Evolutionary conservation across 2,113 vertebrate species (phyloP), one percentile per base, ranked within the genome.

Genomic region (Pelobates fuscus): DNA sequence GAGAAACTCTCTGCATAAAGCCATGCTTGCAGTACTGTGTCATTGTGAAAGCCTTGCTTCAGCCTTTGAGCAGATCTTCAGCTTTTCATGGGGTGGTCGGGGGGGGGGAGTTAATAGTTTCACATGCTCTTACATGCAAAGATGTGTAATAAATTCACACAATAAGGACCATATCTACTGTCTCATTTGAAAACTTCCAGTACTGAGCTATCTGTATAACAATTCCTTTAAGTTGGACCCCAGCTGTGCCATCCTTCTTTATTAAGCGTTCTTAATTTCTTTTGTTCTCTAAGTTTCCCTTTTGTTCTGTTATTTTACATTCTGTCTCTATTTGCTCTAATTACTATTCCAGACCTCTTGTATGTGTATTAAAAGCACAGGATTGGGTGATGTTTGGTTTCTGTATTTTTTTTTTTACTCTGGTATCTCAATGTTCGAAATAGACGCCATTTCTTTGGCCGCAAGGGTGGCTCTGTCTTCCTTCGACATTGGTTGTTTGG

Each of bases 401-500:
- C 30, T 10, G 4, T 32, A 5, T 10, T 32, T 32, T 57, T 57
- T n/a, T 24, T 20, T 60, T 60, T 29, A 5, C 21, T 21, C 17
- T 24, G 17, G 17, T 7, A n/a, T 25, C 8, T 46, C 27, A 8
- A 15, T 41, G 27, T 52, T 69, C n/a, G 18, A 11, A 57, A 21
- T 57, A 11, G 20, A 20, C 20, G 2, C 23, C 21, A 17, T 29
- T 71, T 61, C 54, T 46, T 61, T 29, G 49, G 57, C 41, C 14
- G 7, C 41, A 26, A 24, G 60, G 41, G 41, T 25, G 14, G 24
- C 30, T 11, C 32, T n/a, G 68, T 70, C 68, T 26, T 23, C n/a
- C 57, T 71, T 18, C n/a, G 60, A 46, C 18, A 46, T 23, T 17
- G 54, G 25, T 27, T 61, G 57, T 71, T 32, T 71, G 58, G 69